Percentiles rank a stretch among this genome's conserved stretches.
Conservation (phyloP, 2,797 vertebrate species). For the Rhinophrynus dorsalis region DNA sequence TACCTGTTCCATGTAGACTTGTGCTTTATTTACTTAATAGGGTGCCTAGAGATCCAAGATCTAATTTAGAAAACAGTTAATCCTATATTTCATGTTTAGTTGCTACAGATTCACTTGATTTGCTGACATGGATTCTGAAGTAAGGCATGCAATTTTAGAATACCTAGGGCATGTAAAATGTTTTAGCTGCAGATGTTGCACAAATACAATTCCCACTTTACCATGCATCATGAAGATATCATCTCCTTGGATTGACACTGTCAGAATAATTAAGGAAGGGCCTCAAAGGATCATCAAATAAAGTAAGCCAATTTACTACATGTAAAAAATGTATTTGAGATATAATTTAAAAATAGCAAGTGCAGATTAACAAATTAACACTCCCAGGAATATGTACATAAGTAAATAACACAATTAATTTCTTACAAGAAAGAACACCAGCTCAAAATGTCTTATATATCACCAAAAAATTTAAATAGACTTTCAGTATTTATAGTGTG, state of each 20-base stretch:
- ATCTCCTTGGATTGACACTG: constrained; percentile 51
- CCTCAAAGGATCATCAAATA: constrained; percentile 10
- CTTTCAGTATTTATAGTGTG: not conserved
- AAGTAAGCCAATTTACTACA: constrained; percentile 37
- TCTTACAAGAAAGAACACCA: not conserved
- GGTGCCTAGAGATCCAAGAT: not conserved
- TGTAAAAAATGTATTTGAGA: constrained; percentile 39
- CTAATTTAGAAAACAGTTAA: constrained; percentile 29
- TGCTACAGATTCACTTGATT: constrained; percentile 39
- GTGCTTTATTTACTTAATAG: constrained; percentile 37
- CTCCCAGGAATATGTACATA: not conserved
- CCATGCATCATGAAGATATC: constrained; percentile 20
- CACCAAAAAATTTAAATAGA: not conserved
- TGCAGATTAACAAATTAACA: constrained; percentile 23
- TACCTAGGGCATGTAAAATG: constrained; percentile 27
- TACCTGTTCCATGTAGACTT: constrained; percentile 22
- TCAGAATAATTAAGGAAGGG: constrained; percentile 52
- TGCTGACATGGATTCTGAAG: constrained; percentile 38
- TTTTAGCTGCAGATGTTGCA: constrained; percentile 48
- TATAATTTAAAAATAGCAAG: constrained; percentile 34
- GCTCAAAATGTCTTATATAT: not conserved
- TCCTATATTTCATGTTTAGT: constrained; percentile 43
- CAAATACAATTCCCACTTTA: constrained; percentile 43
- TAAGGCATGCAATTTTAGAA: constrained; percentile 26
- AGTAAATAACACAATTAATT: constrained; percentile 1